Percentiles rank a stretch among this genome's conserved stretches.
phyloP scores from a whole-genome alignment of 2,888 invertebrate genomes.

The Leucophenga maculata region DNA sequence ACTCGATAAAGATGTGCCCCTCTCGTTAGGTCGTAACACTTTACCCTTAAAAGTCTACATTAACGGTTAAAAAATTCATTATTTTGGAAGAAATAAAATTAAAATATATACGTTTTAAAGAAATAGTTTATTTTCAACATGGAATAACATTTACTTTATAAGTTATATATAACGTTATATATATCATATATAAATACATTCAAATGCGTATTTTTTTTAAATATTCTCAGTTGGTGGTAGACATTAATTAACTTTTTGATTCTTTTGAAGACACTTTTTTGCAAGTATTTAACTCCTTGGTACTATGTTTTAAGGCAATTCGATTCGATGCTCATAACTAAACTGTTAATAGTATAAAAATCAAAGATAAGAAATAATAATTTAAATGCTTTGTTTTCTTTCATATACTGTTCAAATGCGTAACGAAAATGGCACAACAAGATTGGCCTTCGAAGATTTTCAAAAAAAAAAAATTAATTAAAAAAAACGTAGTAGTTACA shows the following conservation, averaged over 20 bases:
- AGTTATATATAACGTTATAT: conserved; percentile 40
- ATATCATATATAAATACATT: conserved; percentile 40
- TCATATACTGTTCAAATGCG: not conserved
- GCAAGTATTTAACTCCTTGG: conserved; percentile 18
- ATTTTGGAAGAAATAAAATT: not conserved
- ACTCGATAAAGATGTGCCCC: too few species aligned
- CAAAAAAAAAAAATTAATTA: not conserved
- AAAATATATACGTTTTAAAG: conserved; percentile 37
- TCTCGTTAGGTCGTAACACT: too few species aligned
- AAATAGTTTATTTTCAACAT: conserved; percentile 65
- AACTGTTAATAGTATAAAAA: too few species aligned
- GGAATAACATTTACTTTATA: conserved; percentile 56
- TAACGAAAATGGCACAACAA: not conserved
- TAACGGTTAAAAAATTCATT: too few species aligned
- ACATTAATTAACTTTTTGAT: conserved; percentile 4
- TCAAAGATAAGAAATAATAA: too few species aligned
- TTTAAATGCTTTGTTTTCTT: not conserved
- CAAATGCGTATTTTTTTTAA: conserved; percentile 54
- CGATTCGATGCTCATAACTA: conserved; percentile 13
- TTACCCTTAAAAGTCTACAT: too few species aligned
- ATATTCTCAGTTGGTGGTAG: conserved; percentile 34
- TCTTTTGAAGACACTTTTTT: conserved; percentile 43
- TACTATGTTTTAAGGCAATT: conserved; percentile 40
- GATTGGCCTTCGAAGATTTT: not conserved
- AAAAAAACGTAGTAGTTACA: conserved; percentile 37